Percentiles rank a stretch among this genome's conserved stretches.
These are phyloP conservation scores for Mus pahari DNA, from an alignment of 2,113 vertebrate genomes.

Conservation along the genomic window DNA sequence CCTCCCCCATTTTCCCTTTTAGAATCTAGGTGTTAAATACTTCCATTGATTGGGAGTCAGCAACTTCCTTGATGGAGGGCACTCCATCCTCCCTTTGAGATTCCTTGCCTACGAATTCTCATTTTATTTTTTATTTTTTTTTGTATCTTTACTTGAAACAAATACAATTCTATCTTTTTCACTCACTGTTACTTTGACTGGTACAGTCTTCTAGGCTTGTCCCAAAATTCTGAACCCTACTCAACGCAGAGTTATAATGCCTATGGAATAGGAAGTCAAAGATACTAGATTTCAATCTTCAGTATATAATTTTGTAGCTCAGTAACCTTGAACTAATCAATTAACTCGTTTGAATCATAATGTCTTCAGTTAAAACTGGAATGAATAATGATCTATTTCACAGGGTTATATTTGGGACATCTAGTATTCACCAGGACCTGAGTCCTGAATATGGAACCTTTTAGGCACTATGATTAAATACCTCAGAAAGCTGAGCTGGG, in stretches of 20 bases:
- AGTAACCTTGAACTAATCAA: slow-evolving; percentile 71
- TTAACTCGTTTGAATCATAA: slow-evolving; percentile 62
- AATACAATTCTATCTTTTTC: slow-evolving; percentile 6
- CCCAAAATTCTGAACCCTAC: slow-evolving; percentile 25
- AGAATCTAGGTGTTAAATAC: background rate
- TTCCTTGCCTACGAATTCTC: background rate
- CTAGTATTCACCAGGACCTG: background rate
- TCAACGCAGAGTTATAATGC: slow-evolving; percentile 30
- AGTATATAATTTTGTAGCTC: slow-evolving; percentile 68
- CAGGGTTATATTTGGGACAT: slow-evolving; percentile 30
- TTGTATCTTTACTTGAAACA: background rate
- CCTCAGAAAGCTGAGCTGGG: background rate
- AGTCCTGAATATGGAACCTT: background rate
- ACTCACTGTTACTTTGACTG: background rate
- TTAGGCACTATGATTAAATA: slow-evolving; percentile 9
- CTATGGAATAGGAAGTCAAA: slow-evolving; percentile 24
- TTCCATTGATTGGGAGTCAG: background rate
- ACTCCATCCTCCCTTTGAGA: background rate
- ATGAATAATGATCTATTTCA: slow-evolving; percentile 61
- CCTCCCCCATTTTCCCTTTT: background rate
- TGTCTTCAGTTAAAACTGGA: slow-evolving; percentile 57
- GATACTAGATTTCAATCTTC: slow-evolving; percentile 44
- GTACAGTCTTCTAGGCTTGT: background rate
- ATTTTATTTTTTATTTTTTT: no score
- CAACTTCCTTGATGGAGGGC: background rate